A percentile compares a stretch with the other conserved stretches of the same genome.
phyloP scores from a whole-genome alignment of 1,140 invertebrate genomes.

The Drosophila virilis region DNA sequence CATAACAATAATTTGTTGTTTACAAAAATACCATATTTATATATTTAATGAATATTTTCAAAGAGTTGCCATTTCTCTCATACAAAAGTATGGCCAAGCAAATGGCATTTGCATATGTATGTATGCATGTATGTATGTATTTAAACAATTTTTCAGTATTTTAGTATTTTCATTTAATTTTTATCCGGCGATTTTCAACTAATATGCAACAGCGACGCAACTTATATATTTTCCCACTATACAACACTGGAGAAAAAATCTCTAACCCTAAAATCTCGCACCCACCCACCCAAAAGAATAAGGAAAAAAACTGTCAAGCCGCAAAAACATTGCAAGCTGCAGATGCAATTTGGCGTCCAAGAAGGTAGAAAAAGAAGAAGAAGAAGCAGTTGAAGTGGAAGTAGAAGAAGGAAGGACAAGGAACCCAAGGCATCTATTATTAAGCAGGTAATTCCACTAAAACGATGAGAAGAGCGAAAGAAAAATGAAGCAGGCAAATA shows the following conservation, averaged over 20 bases:
- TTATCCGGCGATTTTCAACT: not conserved
- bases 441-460: slow-evolving; percentile 79
- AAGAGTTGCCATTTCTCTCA: too few relatives aligned
- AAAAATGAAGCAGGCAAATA: slow-evolving; percentile 48
- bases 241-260: slow-evolving; percentile 17
- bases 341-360: slow-evolving; percentile 17
- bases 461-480: slow-evolving; percentile 51
- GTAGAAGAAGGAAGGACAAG: not conserved
- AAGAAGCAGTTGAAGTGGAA: not conserved
- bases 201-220: slow-evolving; percentile 11
- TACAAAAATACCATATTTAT: too few relatives aligned
- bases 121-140: too few relatives aligned
- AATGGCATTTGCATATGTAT: too few relatives aligned
- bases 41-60: not conserved
- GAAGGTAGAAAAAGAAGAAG: not conserved
- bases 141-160: not conserved
- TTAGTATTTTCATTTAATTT: not conserved
- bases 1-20: too few relatives aligned
- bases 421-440: slow-evolving; percentile 63
- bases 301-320: slow-evolving; percentile 5
- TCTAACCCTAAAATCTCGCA: slow-evolving; percentile 3
- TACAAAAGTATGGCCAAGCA: too few relatives aligned
- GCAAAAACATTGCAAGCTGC: not conserved
- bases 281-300: not conserved
- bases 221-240: not conserved